Base-by-base conservation (phyloP, 2,888 invertebrate species). In the Polyommatus icarus region DNA sequence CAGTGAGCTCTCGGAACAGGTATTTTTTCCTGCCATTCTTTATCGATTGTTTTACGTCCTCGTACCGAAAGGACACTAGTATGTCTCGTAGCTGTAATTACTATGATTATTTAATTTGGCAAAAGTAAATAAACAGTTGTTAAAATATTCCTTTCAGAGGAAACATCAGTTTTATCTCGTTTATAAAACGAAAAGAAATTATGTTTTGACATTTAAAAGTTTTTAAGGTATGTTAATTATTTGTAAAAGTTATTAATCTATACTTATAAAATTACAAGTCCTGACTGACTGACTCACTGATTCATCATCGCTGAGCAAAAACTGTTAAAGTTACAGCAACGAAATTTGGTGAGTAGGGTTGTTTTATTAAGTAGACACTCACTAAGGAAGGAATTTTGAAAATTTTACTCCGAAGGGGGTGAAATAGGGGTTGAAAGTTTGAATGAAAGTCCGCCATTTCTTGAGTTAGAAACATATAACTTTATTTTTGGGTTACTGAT, bases 11-110 rank as follows among this genome's bases (percentile, higher is more conserved):
- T 77, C 59, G 61, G 71, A 72, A 75, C 76, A 78, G 78, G 78
- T 78, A 79, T 76, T 78, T 79, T 81, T 81, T 81, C 78, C 78
- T 76, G 50, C 83, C 90, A 90, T 90, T 86, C 90, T 90, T 91
- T 89, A 86, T 75, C 75, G 75, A 75, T 75, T 75, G 82, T 84
- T 83, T 82, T 81, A 82, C 79, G 80, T 81, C 80, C 78, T 78
- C 76, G 80, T 79, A 78, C 82, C 79, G 82, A 29, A 57, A 40
- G 57, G 15, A 12, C 71, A 20, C 46, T 24, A 6, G 46, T 24
- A 24, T 61, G 18, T 29, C 67, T 67, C 29, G 29, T 8, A 67
- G 29, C 32, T 29, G 67, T 67, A 67, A 18, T 32, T 67, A n/a
- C n/a, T n/a, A 15, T 18, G 15, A 32, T 5, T 67, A 32, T 67